A percentile compares a stretch with the other conserved stretches of the same genome.
Conservation (phyloP, 1,140 invertebrate genomes). For the Phortica variegata region DNA sequence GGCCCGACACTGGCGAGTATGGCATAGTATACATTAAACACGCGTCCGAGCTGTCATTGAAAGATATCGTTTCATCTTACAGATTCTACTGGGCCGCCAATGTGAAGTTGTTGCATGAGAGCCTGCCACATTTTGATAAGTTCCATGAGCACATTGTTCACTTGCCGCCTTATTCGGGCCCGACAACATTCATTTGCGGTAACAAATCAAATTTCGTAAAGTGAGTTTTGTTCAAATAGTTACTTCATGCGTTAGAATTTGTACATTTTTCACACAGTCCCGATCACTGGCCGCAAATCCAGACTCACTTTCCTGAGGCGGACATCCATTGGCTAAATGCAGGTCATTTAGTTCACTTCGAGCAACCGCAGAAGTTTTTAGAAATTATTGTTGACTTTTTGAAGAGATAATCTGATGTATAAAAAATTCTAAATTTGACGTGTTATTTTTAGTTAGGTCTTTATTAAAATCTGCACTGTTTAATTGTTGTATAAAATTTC, state of each 20-base stretch:
- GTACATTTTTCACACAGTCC: conserved; percentile 56
- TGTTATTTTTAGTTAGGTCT: too few species aligned
- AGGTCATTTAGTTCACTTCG: conserved; percentile 91
- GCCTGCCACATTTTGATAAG: conserved; percentile 66
- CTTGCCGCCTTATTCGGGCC: conserved; percentile 63
- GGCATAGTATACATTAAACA: not conserved
- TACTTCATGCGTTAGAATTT: conserved; percentile 5
- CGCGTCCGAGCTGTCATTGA: too few species aligned
- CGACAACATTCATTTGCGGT: conserved; percentile 82
- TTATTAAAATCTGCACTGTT: too few species aligned
- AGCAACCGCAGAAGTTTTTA: conserved; percentile 82
- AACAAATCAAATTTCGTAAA: conserved; percentile 75
- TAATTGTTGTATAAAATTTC: too few species aligned
- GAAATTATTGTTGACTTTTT: conserved; percentile 62
- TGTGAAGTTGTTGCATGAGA: conserved; percentile 67
- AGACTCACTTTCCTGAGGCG: conserved; percentile 74
- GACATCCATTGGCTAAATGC: conserved; percentile 72
- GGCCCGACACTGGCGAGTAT: conserved; percentile 27
- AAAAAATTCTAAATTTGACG: too few species aligned
- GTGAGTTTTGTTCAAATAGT: conserved; percentile 57
- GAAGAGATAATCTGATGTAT: conserved; percentile 27
- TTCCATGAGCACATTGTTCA: conserved; percentile 62
- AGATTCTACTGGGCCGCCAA: conserved; percentile 57
- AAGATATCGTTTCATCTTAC: not conserved
- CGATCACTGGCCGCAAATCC: conserved; percentile 69